Evolutionary conservation across 2,113 vertebrate genomes (phyloP).

Genomic region (Etheostoma cragini): DNA sequence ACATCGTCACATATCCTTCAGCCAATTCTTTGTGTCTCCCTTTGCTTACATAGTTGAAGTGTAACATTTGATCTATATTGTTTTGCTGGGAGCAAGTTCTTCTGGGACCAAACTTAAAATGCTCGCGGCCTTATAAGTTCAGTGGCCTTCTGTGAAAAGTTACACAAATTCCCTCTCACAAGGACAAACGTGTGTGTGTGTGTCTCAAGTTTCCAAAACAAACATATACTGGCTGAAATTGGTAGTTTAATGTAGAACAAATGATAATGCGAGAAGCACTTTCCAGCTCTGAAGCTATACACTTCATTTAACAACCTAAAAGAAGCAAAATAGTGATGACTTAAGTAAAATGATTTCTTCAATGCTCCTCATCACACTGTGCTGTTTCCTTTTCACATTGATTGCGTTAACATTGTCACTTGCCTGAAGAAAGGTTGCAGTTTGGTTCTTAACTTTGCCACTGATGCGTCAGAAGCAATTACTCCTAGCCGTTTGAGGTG

Average conservation of each 20-base stretch:
- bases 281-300: neutral
- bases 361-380: slow-evolving; percentile 23
- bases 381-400: slow-evolving; percentile 40
- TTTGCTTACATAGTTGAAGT: neutral
- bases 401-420: slow-evolving; percentile 43
- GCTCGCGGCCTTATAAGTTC: neutral
- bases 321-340: slow-evolving; percentile 28
- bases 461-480: slow-evolving; percentile 57
- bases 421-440: slow-evolving; percentile 40
- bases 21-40: neutral
- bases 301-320: slow-evolving; percentile 41
- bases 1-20: slow-evolving; percentile 4
- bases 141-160: slow-evolving; percentile 10
- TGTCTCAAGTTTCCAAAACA: neutral
- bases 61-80: slow-evolving; percentile 5
- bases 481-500: slow-evolving; percentile 25
- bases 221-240: neutral
- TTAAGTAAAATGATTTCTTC: slow-evolving; percentile 30
- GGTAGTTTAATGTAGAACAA: neutral
- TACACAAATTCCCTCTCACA: neutral
- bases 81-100: neutral
- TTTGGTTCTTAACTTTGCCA: slow-evolving; percentile 36
- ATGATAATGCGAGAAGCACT: neutral
- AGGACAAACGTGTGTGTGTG: neutral
- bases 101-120: slow-evolving; percentile 12